Conservation (phyloP, 1,140 invertebrate species). For the Orussus abietinus region DNA sequence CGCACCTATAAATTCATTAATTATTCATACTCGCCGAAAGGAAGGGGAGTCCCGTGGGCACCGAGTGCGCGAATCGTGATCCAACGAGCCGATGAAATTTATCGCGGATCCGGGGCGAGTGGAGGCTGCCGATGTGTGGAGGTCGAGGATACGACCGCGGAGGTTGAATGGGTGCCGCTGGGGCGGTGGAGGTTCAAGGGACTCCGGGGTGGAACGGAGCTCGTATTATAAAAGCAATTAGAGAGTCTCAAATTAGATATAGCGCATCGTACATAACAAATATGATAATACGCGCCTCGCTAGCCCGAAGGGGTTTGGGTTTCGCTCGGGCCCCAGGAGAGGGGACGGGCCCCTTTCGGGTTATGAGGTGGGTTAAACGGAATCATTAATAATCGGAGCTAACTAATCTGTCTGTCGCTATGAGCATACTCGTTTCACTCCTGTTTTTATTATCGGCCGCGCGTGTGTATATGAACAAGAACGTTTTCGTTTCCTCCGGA, state of each 20-base stretch:
- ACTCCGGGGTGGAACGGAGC: conserved; percentile 8
- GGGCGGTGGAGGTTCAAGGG: too few species aligned
- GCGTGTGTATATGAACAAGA: conserved; percentile 12
- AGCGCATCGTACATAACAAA: conserved; percentile 54
- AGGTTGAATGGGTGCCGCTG: conserved; percentile 6
- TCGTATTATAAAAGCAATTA: conserved; percentile 54
- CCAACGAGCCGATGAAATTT: conserved; percentile 27
- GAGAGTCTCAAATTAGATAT: conserved; percentile 48
- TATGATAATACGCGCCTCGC: conserved; percentile 47
- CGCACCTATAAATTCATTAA: too few species aligned
- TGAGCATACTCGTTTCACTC: conserved; percentile 49
- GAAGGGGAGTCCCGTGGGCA: too few species aligned
- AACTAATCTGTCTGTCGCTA: conserved; percentile 56
- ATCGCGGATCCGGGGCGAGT: conserved; percentile 16
- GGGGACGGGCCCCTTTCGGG: conserved; percentile 24
- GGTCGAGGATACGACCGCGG: not conserved
- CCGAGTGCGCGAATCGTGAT: too few species aligned
- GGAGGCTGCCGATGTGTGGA: conserved; percentile 19
- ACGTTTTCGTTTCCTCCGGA: conserved; percentile 32
- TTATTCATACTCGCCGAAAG: too few species aligned
- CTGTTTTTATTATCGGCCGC: conserved; percentile 43
- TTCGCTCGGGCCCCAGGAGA: conserved; percentile 10
- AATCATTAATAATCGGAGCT: conserved; percentile 54
- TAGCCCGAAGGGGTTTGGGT: conserved; percentile 36
- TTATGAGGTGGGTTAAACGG: conserved; percentile 50